Percentiles rank a stretch among this genome's conserved stretches.
Evolutionary conservation across 2,888 invertebrate species (phyloP).

Genomic region (Parthenolecanium corni): DNA sequence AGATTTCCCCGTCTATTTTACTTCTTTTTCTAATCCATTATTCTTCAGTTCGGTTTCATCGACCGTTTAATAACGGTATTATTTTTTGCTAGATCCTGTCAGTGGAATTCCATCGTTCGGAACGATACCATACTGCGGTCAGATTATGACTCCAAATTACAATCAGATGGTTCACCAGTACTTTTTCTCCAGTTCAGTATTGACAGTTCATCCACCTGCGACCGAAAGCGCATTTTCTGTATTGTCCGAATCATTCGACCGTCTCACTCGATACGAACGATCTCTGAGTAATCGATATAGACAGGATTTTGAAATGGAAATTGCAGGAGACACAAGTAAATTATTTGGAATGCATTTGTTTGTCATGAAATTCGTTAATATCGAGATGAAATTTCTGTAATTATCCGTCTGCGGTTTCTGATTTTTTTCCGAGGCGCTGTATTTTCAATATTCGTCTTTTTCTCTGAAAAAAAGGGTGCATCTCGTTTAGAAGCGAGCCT

Average conservation of each 20-base stretch:
- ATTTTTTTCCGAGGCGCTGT: too few species aligned
- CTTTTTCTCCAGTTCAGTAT: slow-evolving; percentile 51
- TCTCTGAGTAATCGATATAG: slow-evolving; percentile 26
- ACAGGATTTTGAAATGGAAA: slow-evolving; percentile 17
- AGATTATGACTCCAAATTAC: slow-evolving; percentile 49
- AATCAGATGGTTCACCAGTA: slow-evolving; percentile 65
- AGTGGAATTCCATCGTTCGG: slow-evolving; percentile 58
- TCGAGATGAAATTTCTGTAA: too few species aligned
- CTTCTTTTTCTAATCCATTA: too few species aligned
- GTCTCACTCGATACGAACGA: slow-evolving; percentile 28
- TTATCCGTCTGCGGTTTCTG: too few species aligned
- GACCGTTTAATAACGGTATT: too few species aligned
- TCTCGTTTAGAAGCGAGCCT: too few species aligned
- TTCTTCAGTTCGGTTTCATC: too few species aligned
- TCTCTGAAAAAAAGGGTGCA: too few species aligned
- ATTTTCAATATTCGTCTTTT: too few species aligned
- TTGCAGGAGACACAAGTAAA: neutral
- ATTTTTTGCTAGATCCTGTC: slow-evolving; percentile 47
- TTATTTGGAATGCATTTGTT: too few species aligned
- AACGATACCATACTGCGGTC: slow-evolving; percentile 45
- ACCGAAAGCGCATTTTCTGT: neutral
- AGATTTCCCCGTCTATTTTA: too few species aligned
- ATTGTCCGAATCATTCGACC: slow-evolving; percentile 12
- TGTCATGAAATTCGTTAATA: too few species aligned
- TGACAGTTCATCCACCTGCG: neutral